Evolutionary conservation across 2,888 invertebrate species (phyloP), one percentile per base, ranked within the genome.

Genomic region (Oligia fasciuncula): DNA sequence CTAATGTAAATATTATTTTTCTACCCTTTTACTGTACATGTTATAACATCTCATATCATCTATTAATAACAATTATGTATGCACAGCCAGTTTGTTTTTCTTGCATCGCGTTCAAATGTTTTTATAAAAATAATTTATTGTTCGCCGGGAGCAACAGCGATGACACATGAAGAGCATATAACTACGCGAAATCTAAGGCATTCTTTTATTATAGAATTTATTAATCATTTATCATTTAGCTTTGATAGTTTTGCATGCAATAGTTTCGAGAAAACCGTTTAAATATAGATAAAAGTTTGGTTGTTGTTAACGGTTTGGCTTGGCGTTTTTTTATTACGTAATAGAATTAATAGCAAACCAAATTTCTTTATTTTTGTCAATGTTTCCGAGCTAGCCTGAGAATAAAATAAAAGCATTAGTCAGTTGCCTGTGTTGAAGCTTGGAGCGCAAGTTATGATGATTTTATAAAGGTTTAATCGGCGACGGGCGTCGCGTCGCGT

Each of bases 121-220:
- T 84, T 84, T 69, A 75, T 83, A 87, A 80, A 87, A 87, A 72
- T 88, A 88, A 90, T 90, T 89, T 91, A 90, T 85, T 81, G 83
- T 85, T 70, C 60, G 83, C 79, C 68, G 66, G 72, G 81, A 88
- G 86, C 83, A 74, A 78, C 77, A 72, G 73, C 79, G 89, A 87
- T 86, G 90, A 91, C 87, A 90, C 84, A 87, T 87, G 84, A 85
- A 90, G 79, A 87, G 88, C 85, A 80, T 87, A 80, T 82, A 86
- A 83, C 79, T 80, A 78, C 81, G 85, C 73, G 74, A 83, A 77
- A 80, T 81, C 84, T 89, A 85, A 84, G 77, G 82, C 40, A 80
- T 82, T 84, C 87, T 70, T 83, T 86, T 79, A 80, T 88, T 87
- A 88, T 85, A 84, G 72, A 90, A 88, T 88, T 88, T 90, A 87